These are phyloP conservation scores for Ennomos quercinarius DNA, from an alignment of 2,888 invertebrate genomes.

Conservation along the genomic window DNA sequence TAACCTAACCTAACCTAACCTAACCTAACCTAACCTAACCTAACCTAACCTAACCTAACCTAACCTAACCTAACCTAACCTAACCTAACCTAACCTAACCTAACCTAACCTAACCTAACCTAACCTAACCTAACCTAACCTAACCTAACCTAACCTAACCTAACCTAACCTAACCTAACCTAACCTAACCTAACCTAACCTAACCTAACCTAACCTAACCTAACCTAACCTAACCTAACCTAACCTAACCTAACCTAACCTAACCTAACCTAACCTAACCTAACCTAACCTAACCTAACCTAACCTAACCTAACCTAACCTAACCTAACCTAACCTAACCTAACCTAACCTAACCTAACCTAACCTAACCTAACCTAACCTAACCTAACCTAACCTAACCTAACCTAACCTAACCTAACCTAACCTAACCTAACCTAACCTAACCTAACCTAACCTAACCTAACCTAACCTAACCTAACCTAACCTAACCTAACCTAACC, in stretches of 20 bases:
- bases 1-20: slow-evolving; percentile 25
- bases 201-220: slow-evolving; percentile 22
- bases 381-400: slow-evolving; percentile 18
- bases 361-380: slow-evolving; percentile 25
- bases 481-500: slow-evolving; percentile 22
- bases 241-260: slow-evolving; percentile 22
- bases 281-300: slow-evolving; percentile 22
- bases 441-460: slow-evolving; percentile 20
- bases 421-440: slow-evolving; percentile 11
- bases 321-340: slow-evolving; percentile 26
- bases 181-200: slow-evolving; percentile 22
- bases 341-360: slow-evolving; percentile 26
- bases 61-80: slow-evolving; percentile 22
- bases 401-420: slow-evolving; percentile 10
- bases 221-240: slow-evolving; percentile 22
- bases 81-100: slow-evolving; percentile 22
- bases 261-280: slow-evolving; percentile 22
- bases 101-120: slow-evolving; percentile 22
- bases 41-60: slow-evolving; percentile 22
- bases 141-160: slow-evolving; percentile 22
- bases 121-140: slow-evolving; percentile 22
- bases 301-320: slow-evolving; percentile 24
- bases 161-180: slow-evolving; percentile 22
- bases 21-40: slow-evolving; percentile 21
- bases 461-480: slow-evolving; percentile 27